These are phyloP conservation scores for Alcedo atthis DNA, from an alignment of 2,797 vertebrate species.

Conservation along the genomic window DNA sequence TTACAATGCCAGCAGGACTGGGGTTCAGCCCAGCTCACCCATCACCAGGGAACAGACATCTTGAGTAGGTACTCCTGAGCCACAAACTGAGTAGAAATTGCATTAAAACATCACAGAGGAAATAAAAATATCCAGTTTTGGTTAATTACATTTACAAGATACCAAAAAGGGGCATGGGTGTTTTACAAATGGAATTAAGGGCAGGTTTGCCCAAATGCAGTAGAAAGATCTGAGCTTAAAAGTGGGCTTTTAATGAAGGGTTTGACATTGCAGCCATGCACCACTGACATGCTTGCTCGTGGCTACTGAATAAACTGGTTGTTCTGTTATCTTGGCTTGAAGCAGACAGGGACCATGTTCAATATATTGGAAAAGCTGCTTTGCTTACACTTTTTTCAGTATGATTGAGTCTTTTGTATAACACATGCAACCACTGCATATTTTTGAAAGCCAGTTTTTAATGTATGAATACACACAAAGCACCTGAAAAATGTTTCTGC, in stretches of 20 bases:
- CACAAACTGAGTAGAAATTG: background rate
- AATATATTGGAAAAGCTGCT: background rate
- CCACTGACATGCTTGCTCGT: background rate
- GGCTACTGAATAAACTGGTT: background rate
- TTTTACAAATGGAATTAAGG: background rate
- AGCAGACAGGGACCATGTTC: background rate
- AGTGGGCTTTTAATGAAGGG: background rate
- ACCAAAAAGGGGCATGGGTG: fast-evolving
- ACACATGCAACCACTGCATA: background rate
- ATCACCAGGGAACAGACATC: background rate
- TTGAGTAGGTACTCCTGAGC: background rate
- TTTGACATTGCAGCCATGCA: background rate
- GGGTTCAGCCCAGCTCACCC: background rate
- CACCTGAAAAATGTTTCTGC: background rate
- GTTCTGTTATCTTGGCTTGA: background rate
- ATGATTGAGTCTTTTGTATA: background rate
- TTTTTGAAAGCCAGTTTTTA: background rate
- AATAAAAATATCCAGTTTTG: background rate
- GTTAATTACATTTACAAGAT: background rate
- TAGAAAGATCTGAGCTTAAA: background rate
- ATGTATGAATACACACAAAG: background rate
- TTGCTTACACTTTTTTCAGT: background rate
- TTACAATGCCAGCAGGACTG: background rate
- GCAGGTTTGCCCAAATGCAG: background rate
- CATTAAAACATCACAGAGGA: background rate